Base-by-base conservation (phyloP, 2,113 vertebrate species). In the Oxyruncus cristatus region DNA sequence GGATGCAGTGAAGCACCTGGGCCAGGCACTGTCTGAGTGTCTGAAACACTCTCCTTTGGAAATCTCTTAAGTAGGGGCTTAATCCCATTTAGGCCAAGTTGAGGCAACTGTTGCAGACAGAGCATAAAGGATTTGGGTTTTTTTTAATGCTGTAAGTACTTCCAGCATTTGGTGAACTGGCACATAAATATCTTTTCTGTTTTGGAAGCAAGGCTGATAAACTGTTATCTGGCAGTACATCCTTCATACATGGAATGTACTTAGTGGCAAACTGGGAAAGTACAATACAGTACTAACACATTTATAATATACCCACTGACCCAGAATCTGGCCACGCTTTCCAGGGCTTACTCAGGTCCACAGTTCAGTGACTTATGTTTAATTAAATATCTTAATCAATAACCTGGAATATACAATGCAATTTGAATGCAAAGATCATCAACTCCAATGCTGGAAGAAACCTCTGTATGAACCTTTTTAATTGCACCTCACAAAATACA, bases 1-100 rank as follows among this genome's bases (percentile, higher is more conserved):
- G 21, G 10, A 28, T 23, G 47, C 28, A 42, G 55, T 30, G 46
- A 74, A 81, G 47, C 12, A 9, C 9, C 32, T 0, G 0, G 37
- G n/a, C 9, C 4, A 1, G 27, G 17, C 50, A 15, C 16, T 35
- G 23, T 6, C 12, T 10, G 12, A 55, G 26, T 3, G 10, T 21
- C 42, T 46, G 39, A 78, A 86, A 78, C 33, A 30, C 12, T 33
- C 20, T 30, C 10, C 6, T 30, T 52, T 44, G 35, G 65, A 61
- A 80, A 72, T 35, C 44, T 30, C 35, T 50, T 42, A 50, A 50
- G 11, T 18, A 80, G 2, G 8, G 12, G 20, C 33, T 80, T 61
- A 66, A 65, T 56, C 17, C 8, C 26, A 52, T 42, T 80, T 32
- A 92, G 56, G 14, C 65, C 41, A 88, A 58, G 24, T 3, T 42